These are phyloP conservation scores for Tringa solitaria DNA, from an alignment of 2,113 vertebrate species.

Conservation along the genomic window DNA sequence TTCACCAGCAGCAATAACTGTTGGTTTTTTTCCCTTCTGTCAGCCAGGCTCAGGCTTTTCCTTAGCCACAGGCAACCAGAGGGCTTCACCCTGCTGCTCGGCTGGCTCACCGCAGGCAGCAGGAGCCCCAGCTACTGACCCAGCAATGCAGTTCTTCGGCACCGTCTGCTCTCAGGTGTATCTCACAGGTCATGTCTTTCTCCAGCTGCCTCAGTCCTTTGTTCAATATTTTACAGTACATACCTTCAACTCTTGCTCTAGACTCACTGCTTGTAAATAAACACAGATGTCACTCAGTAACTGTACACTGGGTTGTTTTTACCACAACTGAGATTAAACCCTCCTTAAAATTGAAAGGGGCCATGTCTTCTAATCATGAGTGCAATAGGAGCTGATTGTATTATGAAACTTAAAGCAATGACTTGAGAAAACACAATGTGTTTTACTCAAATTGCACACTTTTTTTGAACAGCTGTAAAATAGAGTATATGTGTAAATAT, in stretches of 20 bases:
- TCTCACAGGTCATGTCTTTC: neutral
- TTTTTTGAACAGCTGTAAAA: slow-evolving; percentile 68
- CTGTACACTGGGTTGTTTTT: neutral
- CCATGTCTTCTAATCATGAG: slow-evolving; percentile 60
- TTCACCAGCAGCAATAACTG: neutral
- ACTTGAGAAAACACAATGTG: slow-evolving; percentile 71
- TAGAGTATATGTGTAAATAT: slow-evolving; percentile 75
- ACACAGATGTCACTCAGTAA: slow-evolving; percentile 4
- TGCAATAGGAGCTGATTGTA: slow-evolving; percentile 80
- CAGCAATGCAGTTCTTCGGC: neutral
- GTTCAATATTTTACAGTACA: neutral
- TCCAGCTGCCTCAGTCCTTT: neutral
- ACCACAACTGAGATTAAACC: neutral
- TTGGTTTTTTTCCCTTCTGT: neutral
- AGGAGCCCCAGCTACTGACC: neutral
- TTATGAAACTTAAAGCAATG: slow-evolving; percentile 56
- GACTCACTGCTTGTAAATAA: neutral
- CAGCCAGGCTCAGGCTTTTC: neutral
- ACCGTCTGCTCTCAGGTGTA: neutral
- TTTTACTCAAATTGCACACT: slow-evolving; percentile 74
- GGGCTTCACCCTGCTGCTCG: neutral
- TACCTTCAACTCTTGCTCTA: neutral
- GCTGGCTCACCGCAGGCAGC: neutral
- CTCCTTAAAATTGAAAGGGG: slow-evolving; percentile 39
- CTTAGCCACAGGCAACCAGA: accelerated